phyloP scores from a whole-genome alignment of 2,888 invertebrate species.

The Trisateles emortualis region DNA sequence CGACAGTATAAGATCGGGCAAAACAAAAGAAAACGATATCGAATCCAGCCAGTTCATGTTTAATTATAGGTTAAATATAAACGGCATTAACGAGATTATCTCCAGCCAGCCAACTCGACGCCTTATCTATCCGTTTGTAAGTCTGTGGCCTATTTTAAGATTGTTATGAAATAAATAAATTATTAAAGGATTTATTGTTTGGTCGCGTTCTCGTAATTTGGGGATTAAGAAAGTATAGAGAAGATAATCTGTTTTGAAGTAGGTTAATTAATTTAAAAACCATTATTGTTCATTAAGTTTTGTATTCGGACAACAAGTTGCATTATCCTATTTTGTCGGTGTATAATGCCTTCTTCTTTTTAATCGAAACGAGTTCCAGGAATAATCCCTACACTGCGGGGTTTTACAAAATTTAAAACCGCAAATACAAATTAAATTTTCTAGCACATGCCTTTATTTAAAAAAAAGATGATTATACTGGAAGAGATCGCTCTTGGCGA shows the following conservation, averaged over 20 bases:
- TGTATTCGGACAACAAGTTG: no score
- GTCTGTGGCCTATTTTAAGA: constrained; percentile 39
- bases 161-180: constrained; percentile 36
- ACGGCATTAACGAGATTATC: constrained; percentile 57
- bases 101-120: constrained; percentile 22
- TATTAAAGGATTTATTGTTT: constrained; percentile 16
- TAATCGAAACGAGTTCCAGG: no score
- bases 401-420: no score
- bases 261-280: neutral
- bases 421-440: no score
- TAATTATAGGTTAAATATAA: constrained; percentile 64
- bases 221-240: constrained; percentile 16
- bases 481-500: no score
- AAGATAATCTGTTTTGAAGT: neutral
- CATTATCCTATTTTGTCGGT: no score
- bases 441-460: no score
- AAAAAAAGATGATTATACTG: no score
- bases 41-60: constrained; percentile 47
- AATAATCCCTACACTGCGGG: no score
- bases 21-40: constrained; percentile 54
- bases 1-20: constrained; percentile 52
- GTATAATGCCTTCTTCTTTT: no score
- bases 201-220: constrained; percentile 9
- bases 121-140: constrained; percentile 44
- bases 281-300: no score